phyloP scores from a whole-genome alignment of 2,888 invertebrate species.

The Synergus gifuensis region DNA sequence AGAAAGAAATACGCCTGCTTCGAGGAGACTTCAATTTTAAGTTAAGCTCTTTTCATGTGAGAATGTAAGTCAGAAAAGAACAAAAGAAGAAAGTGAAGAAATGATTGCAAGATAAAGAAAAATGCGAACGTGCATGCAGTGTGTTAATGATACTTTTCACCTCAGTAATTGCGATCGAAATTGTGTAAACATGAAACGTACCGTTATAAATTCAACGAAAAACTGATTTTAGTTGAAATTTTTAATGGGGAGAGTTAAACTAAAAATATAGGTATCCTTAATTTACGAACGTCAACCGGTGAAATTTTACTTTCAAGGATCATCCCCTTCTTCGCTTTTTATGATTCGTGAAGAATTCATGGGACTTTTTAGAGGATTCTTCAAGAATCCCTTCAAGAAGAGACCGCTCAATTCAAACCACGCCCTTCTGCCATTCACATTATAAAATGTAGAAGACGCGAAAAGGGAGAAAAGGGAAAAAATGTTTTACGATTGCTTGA shows the following conservation, averaged over 20 bases:
- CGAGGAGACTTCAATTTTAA: constrained; percentile 44
- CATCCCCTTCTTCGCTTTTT: constrained; percentile 27
- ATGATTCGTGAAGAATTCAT: constrained; percentile 24
- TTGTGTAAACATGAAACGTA: neutral
- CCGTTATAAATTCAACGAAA: neutral
- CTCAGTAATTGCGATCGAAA: neutral
- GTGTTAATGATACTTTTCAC: no score
- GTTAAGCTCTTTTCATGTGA: constrained; percentile 11
- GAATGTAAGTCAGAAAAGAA: neutral
- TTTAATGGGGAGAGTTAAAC: neutral
- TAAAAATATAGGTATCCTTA: neutral
- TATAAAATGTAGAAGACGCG: constrained; percentile 17
- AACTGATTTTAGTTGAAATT: neutral
- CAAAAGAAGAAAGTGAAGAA: neutral
- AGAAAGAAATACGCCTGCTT: constrained; percentile 47
- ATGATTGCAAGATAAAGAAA: neutral
- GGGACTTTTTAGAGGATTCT: constrained; percentile 26
- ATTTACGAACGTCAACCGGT: neutral
- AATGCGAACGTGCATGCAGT: neutral
- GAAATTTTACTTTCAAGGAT: constrained; percentile 11
- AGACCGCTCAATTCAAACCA: constrained; percentile 21
- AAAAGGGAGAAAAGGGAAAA: neutral
- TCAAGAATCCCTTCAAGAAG: neutral
- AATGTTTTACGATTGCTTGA: constrained; percentile 11
- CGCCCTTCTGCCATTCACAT: constrained; percentile 25